Percentiles rank a stretch among this genome's conserved stretches.
Evolutionary conservation across 1,140 invertebrate species (phyloP).

Genomic region (Penaeus vannamei): DNA sequence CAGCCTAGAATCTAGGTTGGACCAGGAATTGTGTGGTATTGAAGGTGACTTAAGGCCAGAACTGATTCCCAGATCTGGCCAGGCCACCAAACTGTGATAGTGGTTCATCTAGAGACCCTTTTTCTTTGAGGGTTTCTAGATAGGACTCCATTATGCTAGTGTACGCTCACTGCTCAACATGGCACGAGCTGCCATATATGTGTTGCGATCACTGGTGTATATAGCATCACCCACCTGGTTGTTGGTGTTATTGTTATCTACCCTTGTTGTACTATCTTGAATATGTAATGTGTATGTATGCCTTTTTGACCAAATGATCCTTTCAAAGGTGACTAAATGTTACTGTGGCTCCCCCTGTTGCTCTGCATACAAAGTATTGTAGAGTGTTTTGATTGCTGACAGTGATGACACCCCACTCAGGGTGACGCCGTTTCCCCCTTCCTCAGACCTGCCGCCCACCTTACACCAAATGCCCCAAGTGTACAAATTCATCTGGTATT

Average conservation of each 20-base stretch:
- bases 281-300: constrained; percentile 62
- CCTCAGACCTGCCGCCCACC: constrained; percentile 42
- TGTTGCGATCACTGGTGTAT: constrained; percentile 62
- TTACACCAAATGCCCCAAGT: constrained; percentile 51
- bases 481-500: constrained; percentile 59
- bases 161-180: constrained; percentile 63
- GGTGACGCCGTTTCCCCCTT: constrained; percentile 49
- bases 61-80: constrained; percentile 8
- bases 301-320: constrained; percentile 64
- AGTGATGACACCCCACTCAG: constrained; percentile 46
- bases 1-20: constrained; percentile 55
- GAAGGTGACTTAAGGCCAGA: constrained; percentile 38
- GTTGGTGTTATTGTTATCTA: constrained; percentile 63
- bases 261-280: constrained; percentile 61
- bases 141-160: constrained; percentile 47
- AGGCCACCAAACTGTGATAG: constrained; percentile 62
- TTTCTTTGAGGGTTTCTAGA: constrained; percentile 32
- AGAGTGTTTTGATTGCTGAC: constrained; percentile 45
- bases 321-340: constrained; percentile 63
- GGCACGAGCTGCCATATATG: constrained; percentile 45
- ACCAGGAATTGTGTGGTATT: constrained; percentile 58
- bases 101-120: constrained; percentile 46
- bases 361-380: constrained; percentile 57
- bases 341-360: constrained; percentile 56
- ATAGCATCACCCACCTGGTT: constrained; percentile 64